Percentiles rank a stretch among this genome's conserved stretches.
phyloP scores from a whole-genome alignment of 2,113 vertebrate species.

The Prolemur simus region DNA sequence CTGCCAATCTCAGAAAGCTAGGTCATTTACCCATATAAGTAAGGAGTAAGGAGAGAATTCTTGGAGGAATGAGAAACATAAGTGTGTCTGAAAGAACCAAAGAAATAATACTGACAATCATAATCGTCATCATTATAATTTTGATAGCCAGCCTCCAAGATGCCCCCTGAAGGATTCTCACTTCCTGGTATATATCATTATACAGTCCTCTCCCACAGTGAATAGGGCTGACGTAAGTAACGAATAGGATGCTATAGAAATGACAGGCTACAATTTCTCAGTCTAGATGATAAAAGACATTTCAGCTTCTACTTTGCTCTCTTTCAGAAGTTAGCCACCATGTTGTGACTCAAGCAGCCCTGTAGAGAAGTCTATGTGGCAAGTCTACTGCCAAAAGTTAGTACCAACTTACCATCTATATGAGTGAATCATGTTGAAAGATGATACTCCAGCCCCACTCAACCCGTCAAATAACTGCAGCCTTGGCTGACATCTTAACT shows the following conservation, averaged over 20 bases:
- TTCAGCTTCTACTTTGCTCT: not conserved
- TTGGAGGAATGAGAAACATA: not conserved
- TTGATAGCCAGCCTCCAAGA: not conserved
- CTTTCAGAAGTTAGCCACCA: not conserved
- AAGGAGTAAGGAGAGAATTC: not conserved
- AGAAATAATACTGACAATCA: not conserved
- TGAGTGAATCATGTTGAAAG: slow-evolving; percentile 8
- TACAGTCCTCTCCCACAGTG: not conserved
- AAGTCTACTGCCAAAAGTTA: not conserved
- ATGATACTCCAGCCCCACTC: not conserved
- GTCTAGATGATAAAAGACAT: not conserved
- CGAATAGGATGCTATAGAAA: not conserved
- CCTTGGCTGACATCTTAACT: not conserved
- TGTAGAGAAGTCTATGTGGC: not conserved
- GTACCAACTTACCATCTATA: not conserved
- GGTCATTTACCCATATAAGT: not conserved
- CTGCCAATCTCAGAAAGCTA: not conserved
- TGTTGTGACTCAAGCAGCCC: not conserved
- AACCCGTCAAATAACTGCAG: not conserved
- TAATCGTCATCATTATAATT: not conserved
- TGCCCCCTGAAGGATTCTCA: not conserved
- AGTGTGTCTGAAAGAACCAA: not conserved
- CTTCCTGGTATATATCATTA: not conserved
- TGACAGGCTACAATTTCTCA: not conserved
- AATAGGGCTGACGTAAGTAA: not conserved